A percentile compares a stretch with the other conserved stretches of the same genome.
phyloP scores from a whole-genome alignment of 1,140 invertebrate genomes.

The Globodera rostochiensis region DNA sequence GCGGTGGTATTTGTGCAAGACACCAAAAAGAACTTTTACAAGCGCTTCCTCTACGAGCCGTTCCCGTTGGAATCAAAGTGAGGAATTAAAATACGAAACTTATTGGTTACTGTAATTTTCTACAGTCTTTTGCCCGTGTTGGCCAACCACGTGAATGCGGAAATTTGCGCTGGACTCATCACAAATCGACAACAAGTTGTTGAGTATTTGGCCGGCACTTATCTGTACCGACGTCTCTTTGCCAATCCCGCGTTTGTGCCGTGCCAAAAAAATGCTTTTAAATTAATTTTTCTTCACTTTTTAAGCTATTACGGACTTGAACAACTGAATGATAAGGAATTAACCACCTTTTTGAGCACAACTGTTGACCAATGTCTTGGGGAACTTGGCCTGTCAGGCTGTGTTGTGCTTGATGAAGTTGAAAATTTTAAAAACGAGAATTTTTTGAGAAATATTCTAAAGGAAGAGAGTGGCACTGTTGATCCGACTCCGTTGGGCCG shows the following conservation, averaged over 20 bases:
- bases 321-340: conserved; percentile 74
- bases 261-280: neutral
- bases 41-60: conserved; percentile 97
- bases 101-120: conserved; percentile 23
- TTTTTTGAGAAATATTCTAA: neutral
- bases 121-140: conserved; percentile 81
- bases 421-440: neutral
- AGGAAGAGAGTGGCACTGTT: conserved; percentile 40
- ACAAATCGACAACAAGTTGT: conserved; percentile 87
- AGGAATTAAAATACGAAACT: conserved; percentile 31
- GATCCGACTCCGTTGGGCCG: conserved; percentile 79
- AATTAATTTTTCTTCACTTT: conserved; percentile 16
- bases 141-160: conserved; percentile 95
- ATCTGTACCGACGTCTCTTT: conserved; percentile 88
- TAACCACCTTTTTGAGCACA: conserved; percentile 72
- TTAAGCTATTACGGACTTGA: conserved; percentile 80
- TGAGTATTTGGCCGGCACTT: conserved; percentile 97
- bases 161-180: conserved; percentile 90
- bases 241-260: conserved; percentile 78
- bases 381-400: conserved; percentile 77
- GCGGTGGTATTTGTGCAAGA: conserved; percentile 97
- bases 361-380: conserved; percentile 79
- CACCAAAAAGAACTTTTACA: conserved; percentile 97
- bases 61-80: conserved; percentile 92
- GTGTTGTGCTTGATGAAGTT: conserved; percentile 73